Base-by-base conservation (phyloP, 2,113 vertebrate genomes). In the Typhlomys cinereus region DNA sequence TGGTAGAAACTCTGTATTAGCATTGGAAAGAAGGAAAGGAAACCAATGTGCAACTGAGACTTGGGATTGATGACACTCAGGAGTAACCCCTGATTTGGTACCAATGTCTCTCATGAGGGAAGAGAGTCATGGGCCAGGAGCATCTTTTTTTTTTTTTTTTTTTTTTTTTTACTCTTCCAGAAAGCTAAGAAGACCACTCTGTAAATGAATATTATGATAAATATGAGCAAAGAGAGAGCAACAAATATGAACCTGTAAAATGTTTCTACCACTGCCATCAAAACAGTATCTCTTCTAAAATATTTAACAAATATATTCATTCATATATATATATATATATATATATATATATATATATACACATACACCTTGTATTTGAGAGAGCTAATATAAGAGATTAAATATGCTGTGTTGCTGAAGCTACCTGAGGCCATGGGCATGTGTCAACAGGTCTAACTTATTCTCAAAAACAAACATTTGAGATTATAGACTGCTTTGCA, bases 91-190 rank as follows among this genome's bases (percentile, higher is more conserved):
- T 0, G 14, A 31, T 62, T 50, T 67, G 62, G 50, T 31, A 25
- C 23, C 34, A 34, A 1, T 2, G 1, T 21, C 17, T 34, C 27
- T 52, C 9, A 0, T 7, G 57, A 25, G 3, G 29, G 23, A 31
- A 73, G 54, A 23, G 48, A 8, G 13, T 34, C 25, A 5, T 7
- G 12, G 0, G 0, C 44, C 2, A 0, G 34, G 31, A 21, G 6
- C 4, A 17, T 29, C 3, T 66, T 71, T 41, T 29, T 4, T 1
- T 57, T 5, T 1, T 4, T 4, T 1, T 57, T 5, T n/a, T n/a
- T n/a, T n/a, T n/a, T n/a, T 4, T 1, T 57, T 5, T 1, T 4
- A 85, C 20, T 27, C 15, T 4, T 2, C 25, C 17, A 52, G 11
- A 39, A n/a, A 41, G 74, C 34, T 23, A 46, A 39, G 70, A 34